Percentiles rank a stretch among this genome's conserved stretches.
These are phyloP conservation scores for Pseudomyrmex flavicornis DNA, from an alignment of 1,140 invertebrate genomes.

Conservation along the genomic window DNA sequence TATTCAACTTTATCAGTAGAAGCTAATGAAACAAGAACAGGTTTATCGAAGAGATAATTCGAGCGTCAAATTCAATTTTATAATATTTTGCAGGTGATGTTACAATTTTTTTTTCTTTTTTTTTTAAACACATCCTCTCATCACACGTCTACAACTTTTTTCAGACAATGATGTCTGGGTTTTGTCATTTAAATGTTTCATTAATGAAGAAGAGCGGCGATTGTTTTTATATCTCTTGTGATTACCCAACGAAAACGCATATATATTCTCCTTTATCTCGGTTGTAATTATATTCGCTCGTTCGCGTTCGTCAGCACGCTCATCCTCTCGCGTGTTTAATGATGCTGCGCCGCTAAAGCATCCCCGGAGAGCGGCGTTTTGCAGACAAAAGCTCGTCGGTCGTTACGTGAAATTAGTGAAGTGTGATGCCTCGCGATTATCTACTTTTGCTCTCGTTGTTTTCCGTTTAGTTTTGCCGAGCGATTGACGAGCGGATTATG, in stretches of 20 bases:
- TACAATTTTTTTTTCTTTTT: too few relatives aligned
- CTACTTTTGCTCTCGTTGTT: conserved; percentile 45
- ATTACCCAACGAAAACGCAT: background rate
- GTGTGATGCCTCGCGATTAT: conserved; percentile 65
- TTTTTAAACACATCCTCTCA: too few relatives aligned
- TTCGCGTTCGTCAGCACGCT: conserved; percentile 54
- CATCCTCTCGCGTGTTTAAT: conserved; percentile 58
- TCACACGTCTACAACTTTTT: too few relatives aligned
- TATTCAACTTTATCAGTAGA: background rate
- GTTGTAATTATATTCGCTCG: conserved; percentile 46
- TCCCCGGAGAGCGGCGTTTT: conserved; percentile 34
- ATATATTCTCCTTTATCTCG: conserved; percentile 1
- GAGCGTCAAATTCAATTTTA: background rate
- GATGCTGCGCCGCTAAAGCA: conserved; percentile 42
- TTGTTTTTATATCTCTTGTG: conserved; percentile 15
- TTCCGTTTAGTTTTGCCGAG: conserved; percentile 31
- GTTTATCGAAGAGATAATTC: background rate
- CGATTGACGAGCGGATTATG: conserved; percentile 47
- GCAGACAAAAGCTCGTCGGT: conserved; percentile 49
- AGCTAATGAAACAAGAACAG: background rate
- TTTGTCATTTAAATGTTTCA: background rate
- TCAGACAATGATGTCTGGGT: background rate
- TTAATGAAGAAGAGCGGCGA: background rate
- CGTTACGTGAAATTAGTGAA: conserved; percentile 68
- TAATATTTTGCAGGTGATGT: too few relatives aligned